phyloP scores from a whole-genome alignment of 2,113 vertebrate genomes.

The Leucosticte australis region DNA sequence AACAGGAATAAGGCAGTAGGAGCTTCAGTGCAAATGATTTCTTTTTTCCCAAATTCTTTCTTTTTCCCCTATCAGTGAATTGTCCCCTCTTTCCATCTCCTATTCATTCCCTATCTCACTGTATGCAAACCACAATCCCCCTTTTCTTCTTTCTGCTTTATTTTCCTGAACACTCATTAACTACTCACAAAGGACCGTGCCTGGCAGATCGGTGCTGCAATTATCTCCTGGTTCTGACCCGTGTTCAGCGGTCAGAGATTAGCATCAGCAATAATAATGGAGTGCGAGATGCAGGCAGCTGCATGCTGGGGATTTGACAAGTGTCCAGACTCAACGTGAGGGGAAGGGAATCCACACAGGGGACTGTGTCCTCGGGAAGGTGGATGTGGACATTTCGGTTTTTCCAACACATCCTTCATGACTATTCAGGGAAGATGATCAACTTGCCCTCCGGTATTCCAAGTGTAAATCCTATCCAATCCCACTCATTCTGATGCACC shows the following conservation, averaged over 20 bases:
- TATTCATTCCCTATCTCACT: constrained; percentile 55
- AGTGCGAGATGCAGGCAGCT: constrained; percentile 5
- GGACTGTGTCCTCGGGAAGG: background rate
- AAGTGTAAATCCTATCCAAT: background rate
- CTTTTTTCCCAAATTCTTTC: constrained; percentile 49
- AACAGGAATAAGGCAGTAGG: constrained; percentile 9
- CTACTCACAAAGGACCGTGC: constrained; percentile 70
- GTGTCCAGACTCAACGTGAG: background rate
- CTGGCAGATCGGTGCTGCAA: constrained; percentile 64
- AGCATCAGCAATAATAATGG: constrained; percentile 71
- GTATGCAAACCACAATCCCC: constrained; percentile 70
- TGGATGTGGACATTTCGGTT: background rate
- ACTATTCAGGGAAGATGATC: background rate
- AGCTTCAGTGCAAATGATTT: constrained; percentile 2
- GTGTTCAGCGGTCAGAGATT: constrained; percentile 60
- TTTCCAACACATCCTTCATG: background rate
- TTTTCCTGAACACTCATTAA: constrained; percentile 73
- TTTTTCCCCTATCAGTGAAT: constrained; percentile 29
- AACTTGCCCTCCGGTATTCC: background rate
- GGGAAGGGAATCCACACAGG: background rate
- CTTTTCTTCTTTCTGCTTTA: constrained; percentile 68
- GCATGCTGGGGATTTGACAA: constrained; percentile 42
- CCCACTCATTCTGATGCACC: background rate
- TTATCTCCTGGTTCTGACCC: constrained; percentile 72
- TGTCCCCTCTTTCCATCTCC: constrained; percentile 44